These are phyloP conservation scores for Isotomurus palustris DNA, from an alignment of 2,888 invertebrate genomes.

Conservation along the genomic window DNA sequence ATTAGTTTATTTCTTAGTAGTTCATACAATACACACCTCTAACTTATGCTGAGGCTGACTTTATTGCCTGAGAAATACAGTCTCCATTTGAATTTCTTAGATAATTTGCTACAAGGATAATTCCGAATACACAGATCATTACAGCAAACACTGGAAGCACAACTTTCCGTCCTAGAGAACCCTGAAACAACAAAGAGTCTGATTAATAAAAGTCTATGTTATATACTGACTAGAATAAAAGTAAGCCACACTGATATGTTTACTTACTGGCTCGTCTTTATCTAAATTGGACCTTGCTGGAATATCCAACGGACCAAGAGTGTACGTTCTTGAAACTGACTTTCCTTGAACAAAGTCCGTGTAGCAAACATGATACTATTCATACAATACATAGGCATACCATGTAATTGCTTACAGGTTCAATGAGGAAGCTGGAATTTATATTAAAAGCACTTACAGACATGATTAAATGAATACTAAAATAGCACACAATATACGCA, in stretches of 20 bases:
- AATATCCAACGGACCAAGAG: conserved; percentile 12
- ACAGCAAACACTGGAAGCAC: background rate
- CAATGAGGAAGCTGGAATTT: no score
- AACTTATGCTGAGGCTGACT: no score
- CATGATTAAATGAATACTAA: conserved; percentile 25
- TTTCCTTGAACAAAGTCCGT: conserved; percentile 30
- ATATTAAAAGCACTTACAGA: conserved; percentile 19
- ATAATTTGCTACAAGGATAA: no score
- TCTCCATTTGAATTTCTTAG: no score
- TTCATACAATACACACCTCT: no score
- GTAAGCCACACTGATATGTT: background rate
- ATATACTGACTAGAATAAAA: background rate
- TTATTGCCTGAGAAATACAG: no score
- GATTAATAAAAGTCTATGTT: no score
- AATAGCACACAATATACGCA: conserved; percentile 5
- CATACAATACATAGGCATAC: conserved; percentile 5
- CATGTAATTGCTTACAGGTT: no score
- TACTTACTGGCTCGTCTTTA: conserved; percentile 23
- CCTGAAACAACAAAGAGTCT: background rate
- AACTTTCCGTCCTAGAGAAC: background rate
- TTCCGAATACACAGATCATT: no score
- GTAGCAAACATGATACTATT: conserved; percentile 33
- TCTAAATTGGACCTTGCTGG: background rate
- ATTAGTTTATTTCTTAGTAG: no score
- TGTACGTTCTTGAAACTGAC: conserved; percentile 21